These are phyloP conservation scores for Stegostoma tigrinum DNA, from an alignment of 2,113 vertebrate genomes.

Conservation along the genomic window DNA sequence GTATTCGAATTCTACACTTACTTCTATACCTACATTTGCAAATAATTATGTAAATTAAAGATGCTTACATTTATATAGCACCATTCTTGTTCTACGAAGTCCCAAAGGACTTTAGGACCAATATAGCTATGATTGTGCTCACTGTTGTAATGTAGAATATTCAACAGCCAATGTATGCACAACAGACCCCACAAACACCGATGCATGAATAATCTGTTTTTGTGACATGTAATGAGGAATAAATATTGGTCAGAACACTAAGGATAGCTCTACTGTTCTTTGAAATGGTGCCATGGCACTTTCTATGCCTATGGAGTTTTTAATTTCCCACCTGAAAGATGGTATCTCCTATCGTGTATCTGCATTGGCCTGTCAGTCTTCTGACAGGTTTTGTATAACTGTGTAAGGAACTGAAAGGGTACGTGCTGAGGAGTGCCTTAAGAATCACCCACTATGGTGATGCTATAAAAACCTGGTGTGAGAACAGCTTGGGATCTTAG, in stretches of 20 bases:
- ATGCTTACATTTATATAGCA: neutral
- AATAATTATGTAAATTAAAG: neutral
- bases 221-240: neutral
- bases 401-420: too few relatives aligned
- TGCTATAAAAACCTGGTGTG: too few relatives aligned
- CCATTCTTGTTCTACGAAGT: neutral
- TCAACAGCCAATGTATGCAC: neutral
- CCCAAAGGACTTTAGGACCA: neutral
- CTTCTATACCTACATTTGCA: neutral
- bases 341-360: neutral
- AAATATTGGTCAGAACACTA: neutral
- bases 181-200: neutral
- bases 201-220: neutral
- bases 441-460: too few relatives aligned
- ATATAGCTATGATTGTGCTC: neutral
- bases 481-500: too few relatives aligned
- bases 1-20: neutral
- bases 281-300: neutral
- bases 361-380: neutral
- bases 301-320: neutral
- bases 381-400: too few relatives aligned
- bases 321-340: neutral
- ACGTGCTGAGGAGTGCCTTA: too few relatives aligned
- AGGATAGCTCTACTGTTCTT: neutral
- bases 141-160: neutral